phyloP scores from a whole-genome alignment of 2,113 vertebrate genomes.

The Probosciger aterrimus region DNA sequence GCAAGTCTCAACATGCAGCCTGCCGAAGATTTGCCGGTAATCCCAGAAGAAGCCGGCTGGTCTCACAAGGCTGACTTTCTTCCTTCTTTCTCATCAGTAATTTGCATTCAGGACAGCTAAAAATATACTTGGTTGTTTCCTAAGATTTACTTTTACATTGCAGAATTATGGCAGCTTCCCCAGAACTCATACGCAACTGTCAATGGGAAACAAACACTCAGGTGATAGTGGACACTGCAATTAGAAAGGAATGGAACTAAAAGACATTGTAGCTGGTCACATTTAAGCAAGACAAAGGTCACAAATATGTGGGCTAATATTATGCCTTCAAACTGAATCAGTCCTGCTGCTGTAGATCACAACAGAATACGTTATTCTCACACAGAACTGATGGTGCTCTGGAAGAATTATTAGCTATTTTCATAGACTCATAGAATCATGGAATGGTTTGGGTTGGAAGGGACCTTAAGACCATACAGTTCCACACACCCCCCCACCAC shows the following conservation, averaged over 20 bases:
- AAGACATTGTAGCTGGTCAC: not conserved
- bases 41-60: not conserved
- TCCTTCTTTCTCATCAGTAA: conserved; percentile 2
- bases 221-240: not conserved
- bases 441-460: not conserved
- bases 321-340: not conserved
- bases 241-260: not conserved
- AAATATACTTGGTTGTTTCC: not conserved
- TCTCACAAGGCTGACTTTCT: not conserved
- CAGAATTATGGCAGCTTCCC: not conserved
- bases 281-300: not conserved
- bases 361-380: not conserved
- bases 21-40: conserved; percentile 4
- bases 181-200: not conserved
- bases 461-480: not conserved
- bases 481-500: not conserved
- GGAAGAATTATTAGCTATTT: not conserved
- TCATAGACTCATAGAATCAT: not conserved
- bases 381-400: not conserved
- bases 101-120: not conserved
- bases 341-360: not conserved
- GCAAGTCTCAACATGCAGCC: not conserved
- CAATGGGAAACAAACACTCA: not conserved
- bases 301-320: not conserved
- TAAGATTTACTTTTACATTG: not conserved